Conservation (phyloP, 2,888 invertebrate genomes). For the Protophormia terraenovae region DNA sequence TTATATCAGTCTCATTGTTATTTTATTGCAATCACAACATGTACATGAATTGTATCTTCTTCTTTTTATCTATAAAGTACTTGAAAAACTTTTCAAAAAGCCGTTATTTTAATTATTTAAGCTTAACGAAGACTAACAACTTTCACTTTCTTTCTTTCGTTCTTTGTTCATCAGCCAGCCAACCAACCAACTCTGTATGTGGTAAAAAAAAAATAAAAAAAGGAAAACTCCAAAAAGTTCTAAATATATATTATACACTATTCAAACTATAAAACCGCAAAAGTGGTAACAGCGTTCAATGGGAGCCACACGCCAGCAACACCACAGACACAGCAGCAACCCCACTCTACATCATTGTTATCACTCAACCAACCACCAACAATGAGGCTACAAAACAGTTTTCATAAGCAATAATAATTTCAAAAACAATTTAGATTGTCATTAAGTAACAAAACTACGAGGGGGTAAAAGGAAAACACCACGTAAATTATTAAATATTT, state of each 20-base stretch:
- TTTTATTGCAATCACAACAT: constrained; percentile 38
- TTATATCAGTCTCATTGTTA: background rate
- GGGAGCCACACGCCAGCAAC: background rate
- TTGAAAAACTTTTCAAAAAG: constrained; percentile 45
- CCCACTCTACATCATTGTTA: background rate
- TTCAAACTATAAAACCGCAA: constrained; percentile 46
- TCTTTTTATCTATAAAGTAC: constrained; percentile 29
- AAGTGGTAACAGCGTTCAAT: constrained; percentile 42
- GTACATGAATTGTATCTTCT: background rate
- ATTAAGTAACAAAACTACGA: constrained; percentile 34
- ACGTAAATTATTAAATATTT: constrained; percentile 63
- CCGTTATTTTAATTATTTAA: constrained; percentile 57
- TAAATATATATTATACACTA: constrained; percentile 10
- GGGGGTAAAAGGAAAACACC: constrained; percentile 6
- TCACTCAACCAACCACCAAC: background rate
- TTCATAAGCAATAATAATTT: constrained; percentile 43
- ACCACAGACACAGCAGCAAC: background rate
- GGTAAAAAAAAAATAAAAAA: background rate
- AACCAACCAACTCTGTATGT: background rate
- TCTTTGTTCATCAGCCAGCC: background rate
- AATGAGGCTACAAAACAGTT: constrained; percentile 6
- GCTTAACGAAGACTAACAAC: constrained; percentile 19
- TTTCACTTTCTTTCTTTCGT: constrained; percentile 39
- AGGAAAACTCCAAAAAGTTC: constrained; percentile 1
- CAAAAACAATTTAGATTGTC: constrained; percentile 54